These are phyloP conservation scores for Cheilosia urbana DNA, from an alignment of 2,888 invertebrate species.

Conservation along the genomic window DNA sequence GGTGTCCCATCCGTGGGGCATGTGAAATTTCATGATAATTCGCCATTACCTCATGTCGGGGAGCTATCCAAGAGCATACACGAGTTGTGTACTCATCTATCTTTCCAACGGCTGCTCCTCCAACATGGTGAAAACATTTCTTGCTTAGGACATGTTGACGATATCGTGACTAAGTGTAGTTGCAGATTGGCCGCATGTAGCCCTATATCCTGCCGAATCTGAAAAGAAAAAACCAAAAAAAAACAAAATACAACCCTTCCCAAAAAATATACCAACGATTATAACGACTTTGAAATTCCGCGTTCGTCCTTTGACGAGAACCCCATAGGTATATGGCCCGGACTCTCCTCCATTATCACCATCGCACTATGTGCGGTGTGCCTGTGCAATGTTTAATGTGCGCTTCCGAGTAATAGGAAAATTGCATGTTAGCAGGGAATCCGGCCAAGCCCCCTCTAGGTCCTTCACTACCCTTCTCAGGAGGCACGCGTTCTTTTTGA, in stretches of 20 bases:
- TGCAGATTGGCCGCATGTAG: constrained; percentile 66
- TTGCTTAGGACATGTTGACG: constrained; percentile 42
- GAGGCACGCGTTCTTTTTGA: constrained; percentile 38
- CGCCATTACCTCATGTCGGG: constrained; percentile 53
- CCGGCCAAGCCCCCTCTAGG: constrained; percentile 22
- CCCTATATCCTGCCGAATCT: constrained; percentile 56
- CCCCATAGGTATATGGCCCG: not conserved
- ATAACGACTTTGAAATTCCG: constrained; percentile 59
- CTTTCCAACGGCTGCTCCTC: constrained; percentile 16
- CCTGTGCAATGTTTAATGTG: constrained; percentile 65
- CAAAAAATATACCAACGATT: constrained; percentile 17
- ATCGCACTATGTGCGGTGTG: constrained; percentile 17
- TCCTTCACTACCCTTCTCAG: constrained; percentile 4
- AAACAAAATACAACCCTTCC: constrained; percentile 11
- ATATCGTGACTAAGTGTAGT: constrained; percentile 67
- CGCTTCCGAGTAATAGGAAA: constrained; percentile 73
- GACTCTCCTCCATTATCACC: constrained; percentile 45
- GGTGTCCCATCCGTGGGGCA: not conserved
- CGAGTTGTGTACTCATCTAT: constrained; percentile 42
- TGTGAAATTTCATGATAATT: constrained; percentile 62
- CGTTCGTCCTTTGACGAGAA: constrained; percentile 56
- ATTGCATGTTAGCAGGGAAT: constrained; percentile 68
- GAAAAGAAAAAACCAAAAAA: constrained; percentile 23
- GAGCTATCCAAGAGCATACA: constrained; percentile 26
- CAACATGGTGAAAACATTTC: constrained; percentile 25